A percentile compares a stretch with the other conserved stretches of the same genome.
These are phyloP conservation scores for Drosophila ironensis DNA, from an alignment of 1,140 invertebrate species.

Conservation along the genomic window DNA sequence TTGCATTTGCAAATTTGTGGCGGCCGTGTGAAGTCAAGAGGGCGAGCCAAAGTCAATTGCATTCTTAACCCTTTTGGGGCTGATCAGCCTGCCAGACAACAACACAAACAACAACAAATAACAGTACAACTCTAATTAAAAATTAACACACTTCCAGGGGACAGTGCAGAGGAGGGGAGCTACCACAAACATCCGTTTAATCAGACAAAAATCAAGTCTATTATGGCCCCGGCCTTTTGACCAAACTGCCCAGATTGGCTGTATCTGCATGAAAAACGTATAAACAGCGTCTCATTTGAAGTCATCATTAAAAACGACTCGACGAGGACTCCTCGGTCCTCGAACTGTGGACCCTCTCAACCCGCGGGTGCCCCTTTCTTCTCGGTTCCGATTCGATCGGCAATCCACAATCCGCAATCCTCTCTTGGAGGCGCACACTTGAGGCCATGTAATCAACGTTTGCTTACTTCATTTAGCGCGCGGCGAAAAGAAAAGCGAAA, in stretches of 20 bases:
- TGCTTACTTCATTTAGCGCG: conserved; percentile 80
- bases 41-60: conserved; percentile 79
- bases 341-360: background rate
- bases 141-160: conserved; percentile 64
- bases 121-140: conserved; percentile 80
- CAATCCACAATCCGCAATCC: conserved; percentile 10
- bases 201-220: conserved; percentile 77
- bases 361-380: background rate
- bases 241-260: conserved; percentile 61
- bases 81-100: conserved; percentile 49
- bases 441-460: conserved; percentile 80
- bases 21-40: conserved; percentile 68
- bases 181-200: conserved; percentile 66
- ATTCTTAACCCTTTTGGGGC: conserved; percentile 73
- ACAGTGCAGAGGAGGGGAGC: background rate
- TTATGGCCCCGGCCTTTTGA: conserved; percentile 57
- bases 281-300: conserved; percentile 73
- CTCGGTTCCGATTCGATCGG: background rate
- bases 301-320: conserved; percentile 77
- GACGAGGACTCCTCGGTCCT: conserved; percentile 40
- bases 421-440: conserved; percentile 66
- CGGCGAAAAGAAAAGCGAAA: conserved; percentile 78
- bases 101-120: conserved; percentile 64
- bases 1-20: conserved; percentile 76
- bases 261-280: conserved; percentile 52